phyloP scores from a whole-genome alignment of 2,113 vertebrate genomes.

The Colius striatus region DNA sequence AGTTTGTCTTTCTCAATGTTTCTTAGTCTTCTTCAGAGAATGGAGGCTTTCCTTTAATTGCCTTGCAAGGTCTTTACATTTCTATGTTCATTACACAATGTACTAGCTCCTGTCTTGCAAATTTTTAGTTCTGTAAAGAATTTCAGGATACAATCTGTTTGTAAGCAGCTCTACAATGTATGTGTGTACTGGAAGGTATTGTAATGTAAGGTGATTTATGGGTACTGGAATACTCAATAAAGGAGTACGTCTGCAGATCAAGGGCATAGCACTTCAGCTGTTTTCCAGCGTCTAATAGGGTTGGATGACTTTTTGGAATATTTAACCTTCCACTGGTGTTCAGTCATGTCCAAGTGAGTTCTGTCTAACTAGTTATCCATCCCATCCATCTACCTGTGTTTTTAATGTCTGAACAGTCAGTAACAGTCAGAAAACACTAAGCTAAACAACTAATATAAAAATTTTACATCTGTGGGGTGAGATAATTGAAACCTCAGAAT shows the following conservation, averaged over 20 bases:
- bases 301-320: constrained; percentile 55
- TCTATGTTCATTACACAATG: constrained; percentile 6
- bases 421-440: not conserved
- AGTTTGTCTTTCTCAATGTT: not conserved
- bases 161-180: constrained; percentile 52
- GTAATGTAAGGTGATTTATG: constrained; percentile 59
- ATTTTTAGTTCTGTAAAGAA: constrained; percentile 47
- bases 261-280: constrained; percentile 33
- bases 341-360: not conserved
- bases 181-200: constrained; percentile 50
- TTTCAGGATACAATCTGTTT: constrained; percentile 52
- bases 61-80: constrained; percentile 41
- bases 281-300: constrained; percentile 14
- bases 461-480: not conserved
- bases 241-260: constrained; percentile 6
- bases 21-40: constrained; percentile 29
- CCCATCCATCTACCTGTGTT: not conserved
- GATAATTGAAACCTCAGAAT: constrained; percentile 8
- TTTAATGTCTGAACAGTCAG: not conserved
- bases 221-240: constrained; percentile 50
- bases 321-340: constrained; percentile 43
- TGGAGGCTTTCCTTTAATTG: constrained; percentile 26
- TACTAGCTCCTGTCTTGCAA: constrained; percentile 25
- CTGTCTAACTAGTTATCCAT: not conserved
- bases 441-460: constrained; percentile 28